These are phyloP conservation scores for Hylomyscus alleni DNA, from an alignment of 2,797 vertebrate genomes.

Conservation along the genomic window DNA sequence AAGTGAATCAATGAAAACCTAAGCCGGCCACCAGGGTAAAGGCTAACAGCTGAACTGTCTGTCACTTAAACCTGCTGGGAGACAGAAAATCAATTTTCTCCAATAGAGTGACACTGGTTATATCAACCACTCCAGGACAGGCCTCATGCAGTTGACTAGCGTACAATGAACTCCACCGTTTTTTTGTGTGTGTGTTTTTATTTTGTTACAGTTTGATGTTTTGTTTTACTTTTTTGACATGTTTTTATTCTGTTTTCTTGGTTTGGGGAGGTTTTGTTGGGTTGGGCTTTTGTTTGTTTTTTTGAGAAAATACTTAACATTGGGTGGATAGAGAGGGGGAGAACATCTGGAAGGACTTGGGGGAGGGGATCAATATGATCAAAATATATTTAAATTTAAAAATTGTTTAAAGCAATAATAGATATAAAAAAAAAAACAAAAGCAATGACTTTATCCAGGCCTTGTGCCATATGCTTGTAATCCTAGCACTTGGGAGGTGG, in stretches of 20 bases:
- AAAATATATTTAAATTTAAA: not conserved
- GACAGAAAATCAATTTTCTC: too few species aligned
- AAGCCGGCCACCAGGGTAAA: too few species aligned
- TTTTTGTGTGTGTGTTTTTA: not conserved
- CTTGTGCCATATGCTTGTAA: not conserved
- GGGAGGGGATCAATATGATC: not conserved
- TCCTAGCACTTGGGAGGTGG: not conserved
- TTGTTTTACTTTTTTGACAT: not conserved
- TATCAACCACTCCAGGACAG: not conserved
- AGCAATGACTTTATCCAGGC: not conserved
- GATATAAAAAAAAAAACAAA: too few species aligned
- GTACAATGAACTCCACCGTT: not conserved
- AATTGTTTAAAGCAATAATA: not conserved
- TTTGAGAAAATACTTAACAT: not conserved
- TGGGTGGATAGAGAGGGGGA: not conserved
- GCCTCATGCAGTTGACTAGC: not conserved
- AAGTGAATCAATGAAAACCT: not conserved
- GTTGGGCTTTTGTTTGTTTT: not conserved
- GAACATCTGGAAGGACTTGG: not conserved
- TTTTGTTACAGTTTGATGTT: too few species aligned
- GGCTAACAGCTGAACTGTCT: too few species aligned
- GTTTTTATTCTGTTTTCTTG: not conserved
- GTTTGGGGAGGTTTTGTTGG: not conserved
- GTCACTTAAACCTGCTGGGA: too few species aligned
- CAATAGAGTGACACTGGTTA: too few species aligned